Percentiles rank a stretch among this genome's conserved stretches.
Conservation (phyloP, 2,113 vertebrate genomes). For the Istiophorus platypterus region DNA sequence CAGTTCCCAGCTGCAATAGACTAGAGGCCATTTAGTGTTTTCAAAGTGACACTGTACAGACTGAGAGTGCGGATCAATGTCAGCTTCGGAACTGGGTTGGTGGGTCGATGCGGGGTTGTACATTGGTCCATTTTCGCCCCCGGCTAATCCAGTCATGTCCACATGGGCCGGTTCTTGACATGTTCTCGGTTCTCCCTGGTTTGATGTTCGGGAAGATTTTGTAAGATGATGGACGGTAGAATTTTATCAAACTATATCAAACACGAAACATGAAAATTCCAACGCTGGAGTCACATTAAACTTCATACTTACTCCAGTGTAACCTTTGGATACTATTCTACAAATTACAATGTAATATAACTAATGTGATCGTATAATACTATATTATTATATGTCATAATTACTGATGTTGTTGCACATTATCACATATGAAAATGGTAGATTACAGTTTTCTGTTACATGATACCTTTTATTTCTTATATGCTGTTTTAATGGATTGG, state of each 20-base stretch:
- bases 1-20: not conserved
- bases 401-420: not conserved
- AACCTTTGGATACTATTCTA: not conserved
- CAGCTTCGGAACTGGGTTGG: slow-evolving; percentile 2
- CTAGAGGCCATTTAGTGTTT: not conserved
- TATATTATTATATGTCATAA: not conserved
- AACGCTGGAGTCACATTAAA: not conserved
- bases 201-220: not conserved
- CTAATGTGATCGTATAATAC: not conserved
- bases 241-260: not conserved
- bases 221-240: not conserved
- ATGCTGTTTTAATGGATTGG: slow-evolving; percentile 1
- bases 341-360: not conserved
- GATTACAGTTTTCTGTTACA: not conserved
- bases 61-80: slow-evolving; percentile 33
- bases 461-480: not conserved
- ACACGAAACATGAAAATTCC: not conserved
- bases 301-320: not conserved
- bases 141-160: not conserved
- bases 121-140: not conserved
- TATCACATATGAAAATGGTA: not conserved
- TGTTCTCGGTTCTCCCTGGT: not conserved
- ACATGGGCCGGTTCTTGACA: not conserved
- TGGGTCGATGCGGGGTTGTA: not conserved
- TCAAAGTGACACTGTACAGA: not conserved